These are phyloP conservation scores for Carposina sasakii DNA, from an alignment of 1,140 invertebrate genomes.

Conservation along the genomic window DNA sequence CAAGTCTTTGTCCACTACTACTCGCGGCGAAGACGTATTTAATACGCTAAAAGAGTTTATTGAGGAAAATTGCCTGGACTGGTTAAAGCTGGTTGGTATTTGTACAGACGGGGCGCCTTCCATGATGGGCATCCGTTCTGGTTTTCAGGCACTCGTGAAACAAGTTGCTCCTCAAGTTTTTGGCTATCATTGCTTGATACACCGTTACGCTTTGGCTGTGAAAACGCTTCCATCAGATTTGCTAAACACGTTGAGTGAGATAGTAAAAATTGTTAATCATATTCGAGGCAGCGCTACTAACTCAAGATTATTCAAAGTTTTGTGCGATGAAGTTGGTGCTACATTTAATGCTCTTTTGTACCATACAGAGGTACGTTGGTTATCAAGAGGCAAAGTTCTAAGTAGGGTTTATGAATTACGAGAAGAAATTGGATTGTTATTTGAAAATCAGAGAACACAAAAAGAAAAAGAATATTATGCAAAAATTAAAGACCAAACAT, in stretches of 20 bases:
- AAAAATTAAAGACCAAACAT: too few relatives aligned
- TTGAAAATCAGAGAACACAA: conserved; percentile 1
- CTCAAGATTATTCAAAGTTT: conserved; percentile 30
- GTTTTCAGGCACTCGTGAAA: conserved; percentile 36
- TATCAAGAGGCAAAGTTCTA: conserved; percentile 36
- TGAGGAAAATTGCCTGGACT: too few relatives aligned
- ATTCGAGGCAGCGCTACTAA: conserved; percentile 39
- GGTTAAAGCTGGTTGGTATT: conserved; percentile 16
- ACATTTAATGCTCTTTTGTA: conserved; percentile 31
- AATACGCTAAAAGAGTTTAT: background rate
- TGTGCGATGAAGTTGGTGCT: conserved; percentile 27
- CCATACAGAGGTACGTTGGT: conserved; percentile 22
- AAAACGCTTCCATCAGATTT: conserved; percentile 35
- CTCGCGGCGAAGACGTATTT: background rate
- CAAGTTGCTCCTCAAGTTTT: conserved; percentile 30
- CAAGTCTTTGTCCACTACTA: background rate
- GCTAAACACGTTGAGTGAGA: conserved; percentile 24
- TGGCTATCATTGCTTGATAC: conserved; percentile 33
- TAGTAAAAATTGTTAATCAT: conserved; percentile 39
- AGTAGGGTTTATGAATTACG: conserved; percentile 24
- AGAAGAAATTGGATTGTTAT: conserved; percentile 12
- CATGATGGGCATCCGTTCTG: conserved; percentile 44
- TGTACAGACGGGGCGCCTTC: conserved; percentile 33
- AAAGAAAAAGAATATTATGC: too few relatives aligned
- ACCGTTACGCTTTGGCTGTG: conserved; percentile 35